Evolutionary conservation across 2,113 vertebrate genomes (phyloP), one percentile per base, ranked within the genome.

Genomic region (Oenanthe oenanthe): DNA sequence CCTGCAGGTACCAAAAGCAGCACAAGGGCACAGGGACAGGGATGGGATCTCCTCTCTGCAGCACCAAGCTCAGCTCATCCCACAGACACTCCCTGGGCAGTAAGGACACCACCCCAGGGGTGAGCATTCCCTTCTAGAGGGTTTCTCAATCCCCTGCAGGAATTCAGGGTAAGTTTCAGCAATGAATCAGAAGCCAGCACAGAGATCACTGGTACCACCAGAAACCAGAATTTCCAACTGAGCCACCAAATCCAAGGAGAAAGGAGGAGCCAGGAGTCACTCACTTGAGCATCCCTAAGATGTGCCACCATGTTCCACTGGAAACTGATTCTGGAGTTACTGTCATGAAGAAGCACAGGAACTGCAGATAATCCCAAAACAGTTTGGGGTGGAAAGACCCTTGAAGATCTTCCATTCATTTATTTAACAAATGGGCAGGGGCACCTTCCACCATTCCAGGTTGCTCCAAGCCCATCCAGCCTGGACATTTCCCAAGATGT

Each of bases 81-180:
- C 17, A 31, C 6, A 36, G 34, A 36, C 0, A 0, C 9, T 72
- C 40, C 43, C 53, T 0, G 0, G 54, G 60, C n/a, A 63, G 10
- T 1, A 54, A 45, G 54, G 78, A 18, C 40, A 26, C 24, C 29
- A 24, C 4, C 61, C 29, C 2, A 19, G 15, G 22, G 21, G 7
- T 6, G 28, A 67, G 18, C 14, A 36, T 15, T n/a, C 24, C 32
- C 61, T 38, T 50, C 10, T 0, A 21, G 16, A 66, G 48, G 6
- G 28, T 5, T 76, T 53, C 45, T 16, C 24, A 40, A 53, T 3
- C 34, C 75, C 65, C 29, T 29, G 21, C 75, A 57, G 42, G 26
- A n/a, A 25, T 12, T 28, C 36, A 47, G 88, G 12, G 20, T 3
- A 60, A n/a, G n/a, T 42, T 61, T 32, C 57, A 50, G 43, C 43